Base-by-base conservation (phyloP, 2,113 vertebrate genomes). In the Phyllostomus hastatus region DNA sequence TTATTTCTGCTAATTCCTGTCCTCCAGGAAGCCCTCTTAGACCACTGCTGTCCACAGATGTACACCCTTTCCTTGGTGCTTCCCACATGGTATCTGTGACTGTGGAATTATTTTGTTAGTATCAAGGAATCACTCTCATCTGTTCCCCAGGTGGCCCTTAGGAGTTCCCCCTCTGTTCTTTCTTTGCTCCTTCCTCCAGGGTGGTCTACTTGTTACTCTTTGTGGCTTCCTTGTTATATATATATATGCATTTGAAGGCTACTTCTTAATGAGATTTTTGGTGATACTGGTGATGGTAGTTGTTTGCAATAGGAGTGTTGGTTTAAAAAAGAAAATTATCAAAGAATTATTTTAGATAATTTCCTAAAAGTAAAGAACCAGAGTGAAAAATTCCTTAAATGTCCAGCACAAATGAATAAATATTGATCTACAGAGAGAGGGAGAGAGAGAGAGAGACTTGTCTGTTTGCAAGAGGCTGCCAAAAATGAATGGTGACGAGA, bases 101-200 rank as follows among this genome's bases (percentile, higher is more conserved):
- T n/a, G 15, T 22, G 10, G 5, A 14, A 22, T 22, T 33, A 20
- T 31, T 82, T 16, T 5, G 19, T 72, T 19, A 50, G 26, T 14
- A 19, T 31, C 35, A 9, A 2, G 11, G 19, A 1, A 1, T 38
- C 1, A 0, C 20, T 33, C 4, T 6, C 17, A 5, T 52, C 28
- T 73, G 10, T 46, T 41, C 79, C 28, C 33, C 10, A 8, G 82
- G 64, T 9, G 54, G 5, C 33, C 4, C 2, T 50, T 22, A 22
- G 4, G 19, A 26, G 33, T 15, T 48, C 11, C 22, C 26, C 41
- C 15, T n/a, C 15, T 33, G 14, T 3, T 15, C 16, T 24, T 48
- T 52, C 52, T 52, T 80, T 10, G 11, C n/a, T 81, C 10, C 43
- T 91, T 67, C 33, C 22, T 85, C 6, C 5, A 16, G 5, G 12